Evolutionary conservation across 1,140 invertebrate species (phyloP), one percentile per base, ranked within the genome.

Genomic region (Nasonia giraulti): DNA sequence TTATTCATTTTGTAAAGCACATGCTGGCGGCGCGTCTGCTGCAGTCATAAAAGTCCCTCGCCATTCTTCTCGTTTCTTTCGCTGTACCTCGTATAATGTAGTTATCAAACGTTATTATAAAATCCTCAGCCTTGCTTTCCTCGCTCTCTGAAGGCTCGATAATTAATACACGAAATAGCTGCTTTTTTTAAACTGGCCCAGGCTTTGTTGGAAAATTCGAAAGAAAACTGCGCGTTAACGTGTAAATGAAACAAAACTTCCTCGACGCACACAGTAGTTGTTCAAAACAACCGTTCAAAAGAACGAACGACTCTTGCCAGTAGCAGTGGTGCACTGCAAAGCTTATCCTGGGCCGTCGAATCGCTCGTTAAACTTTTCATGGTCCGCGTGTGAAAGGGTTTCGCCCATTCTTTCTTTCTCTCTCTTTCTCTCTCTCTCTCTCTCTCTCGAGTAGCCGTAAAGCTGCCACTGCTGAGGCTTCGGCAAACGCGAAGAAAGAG

Each of bases 1-100:
- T 90, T 90, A 87, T 73, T 31, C 88, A 88, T 88, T 88, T 86
- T 89, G 88, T 89, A 87, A 89, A 88, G 89, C 84, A 86, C 84
- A 85, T 84, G 80, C 87, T 85, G 73, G 75, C 8, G 7, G 66
- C 44, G 83, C 87, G 85, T 83, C 88, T 89, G 88, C 66, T 83
- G 69, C 80, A 86, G 86, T 87, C 87, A 86, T 90, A 90, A 90
- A 90, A 88, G 66, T 88, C 80, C 31, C 14, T 40, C 23, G 40
- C 47, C 77, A 80, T 83, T 74, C 75, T 86, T 78, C 33, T 82
- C 27, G 3, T 77, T 75, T 82, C 37, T 73, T 50, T 73, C 33
- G 50, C 40, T n/a, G 17, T 27, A 27, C 33, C 23, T 50, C 23
- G 23, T 50, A 27, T 27, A 71, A 47, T 81, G 74, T 73, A 73